These are phyloP conservation scores for Rhodinocichla rosea DNA, from an alignment of 2,113 vertebrate species.

Conservation along the genomic window DNA sequence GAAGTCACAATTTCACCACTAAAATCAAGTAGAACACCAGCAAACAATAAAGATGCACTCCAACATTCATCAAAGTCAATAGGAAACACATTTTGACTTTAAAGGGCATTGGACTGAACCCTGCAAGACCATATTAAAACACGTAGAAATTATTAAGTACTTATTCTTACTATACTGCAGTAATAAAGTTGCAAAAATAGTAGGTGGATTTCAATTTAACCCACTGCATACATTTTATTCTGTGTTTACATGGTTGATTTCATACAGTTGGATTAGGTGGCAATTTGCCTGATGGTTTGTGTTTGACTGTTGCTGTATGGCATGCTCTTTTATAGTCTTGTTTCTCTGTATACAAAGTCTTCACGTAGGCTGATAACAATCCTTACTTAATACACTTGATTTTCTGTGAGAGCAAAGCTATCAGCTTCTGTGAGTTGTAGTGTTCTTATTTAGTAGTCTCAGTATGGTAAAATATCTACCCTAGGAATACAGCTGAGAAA, in stretches of 20 bases:
- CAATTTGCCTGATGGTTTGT: not conserved
- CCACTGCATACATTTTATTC: not conserved
- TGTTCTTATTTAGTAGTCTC: not conserved
- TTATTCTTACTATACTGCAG: not conserved
- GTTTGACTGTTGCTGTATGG: not conserved
- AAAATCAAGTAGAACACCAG: not conserved
- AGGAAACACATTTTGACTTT: conserved; percentile 11
- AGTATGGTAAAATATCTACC: not conserved
- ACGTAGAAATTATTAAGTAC: not conserved
- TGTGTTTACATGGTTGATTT: not conserved
- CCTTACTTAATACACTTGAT: not conserved
- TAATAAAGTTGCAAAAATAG: not conserved
- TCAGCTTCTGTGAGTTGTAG: not conserved
- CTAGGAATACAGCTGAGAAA: not conserved
- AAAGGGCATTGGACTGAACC: not conserved
- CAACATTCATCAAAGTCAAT: not conserved
- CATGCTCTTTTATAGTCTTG: not conserved
- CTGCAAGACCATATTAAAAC: not conserved
- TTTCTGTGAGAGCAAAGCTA: not conserved
- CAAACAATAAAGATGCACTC: not conserved
- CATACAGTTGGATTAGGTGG: not conserved
- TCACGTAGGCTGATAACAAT: not conserved
- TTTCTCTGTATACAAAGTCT: not conserved
- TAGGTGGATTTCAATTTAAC: conserved; percentile 3
- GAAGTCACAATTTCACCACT: conserved; percentile 24